Percentiles rank a stretch among this genome's conserved stretches.
Evolutionary conservation across 2,797 vertebrate species (phyloP).

Genomic region (Spinibarbus caldwelli): DNA sequence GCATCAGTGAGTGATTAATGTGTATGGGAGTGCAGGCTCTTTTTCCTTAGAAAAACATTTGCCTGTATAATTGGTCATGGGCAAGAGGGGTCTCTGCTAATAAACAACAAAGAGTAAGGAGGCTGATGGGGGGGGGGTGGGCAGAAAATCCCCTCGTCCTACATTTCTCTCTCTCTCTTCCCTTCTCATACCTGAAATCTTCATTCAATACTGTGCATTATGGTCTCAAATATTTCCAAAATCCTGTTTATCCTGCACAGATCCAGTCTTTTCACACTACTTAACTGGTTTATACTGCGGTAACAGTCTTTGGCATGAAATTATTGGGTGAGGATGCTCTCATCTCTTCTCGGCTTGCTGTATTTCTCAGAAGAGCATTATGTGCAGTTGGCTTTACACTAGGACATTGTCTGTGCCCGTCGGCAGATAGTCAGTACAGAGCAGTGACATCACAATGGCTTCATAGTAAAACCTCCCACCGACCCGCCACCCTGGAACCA

Average conservation of each 20-base stretch:
- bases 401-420: conserved; percentile 19
- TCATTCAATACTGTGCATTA: background rate
- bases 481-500: conserved; percentile 52
- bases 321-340: conserved; percentile 15
- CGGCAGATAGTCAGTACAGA: conserved; percentile 32
- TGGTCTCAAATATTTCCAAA: background rate
- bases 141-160: background rate
- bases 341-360: conserved; percentile 22
- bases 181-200: conserved; percentile 12
- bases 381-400: conserved; percentile 41
- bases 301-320: conserved; percentile 12
- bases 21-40: conserved; percentile 56
- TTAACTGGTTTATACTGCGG: background rate
- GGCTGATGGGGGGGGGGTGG: background rate
- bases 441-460: conserved; percentile 50
- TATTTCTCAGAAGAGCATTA: conserved; percentile 44
- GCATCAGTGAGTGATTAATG: conserved; percentile 62
- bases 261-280: conserved; percentile 12
- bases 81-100: conserved; percentile 50
- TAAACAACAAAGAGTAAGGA: conserved; percentile 49
- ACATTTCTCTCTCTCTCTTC: background rate
- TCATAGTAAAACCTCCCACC: conserved; percentile 31
- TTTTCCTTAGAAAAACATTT: conserved; percentile 65
- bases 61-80: conserved; percentile 62
- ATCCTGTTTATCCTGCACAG: background rate